Evolutionary conservation across 2,113 vertebrate species (phyloP).

Genomic region (Oceanodroma tethys): DNA sequence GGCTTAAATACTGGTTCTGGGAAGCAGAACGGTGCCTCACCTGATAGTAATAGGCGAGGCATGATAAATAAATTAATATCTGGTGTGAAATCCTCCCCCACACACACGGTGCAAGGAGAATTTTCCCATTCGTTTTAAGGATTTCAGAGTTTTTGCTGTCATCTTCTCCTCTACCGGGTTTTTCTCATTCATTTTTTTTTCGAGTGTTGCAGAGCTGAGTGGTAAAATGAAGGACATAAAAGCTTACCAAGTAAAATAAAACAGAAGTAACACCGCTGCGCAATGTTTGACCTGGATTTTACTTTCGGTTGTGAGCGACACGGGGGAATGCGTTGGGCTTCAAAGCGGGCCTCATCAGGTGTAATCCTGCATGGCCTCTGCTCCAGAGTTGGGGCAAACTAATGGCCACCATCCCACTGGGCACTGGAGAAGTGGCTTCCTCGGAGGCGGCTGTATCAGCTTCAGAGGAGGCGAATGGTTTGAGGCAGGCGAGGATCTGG

Average conservation of each 20-base stretch:
- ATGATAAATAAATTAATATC: conserved; percentile 30
- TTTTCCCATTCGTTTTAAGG: neutral
- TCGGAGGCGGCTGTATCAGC: neutral
- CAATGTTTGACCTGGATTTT: neutral
- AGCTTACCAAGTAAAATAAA: neutral
- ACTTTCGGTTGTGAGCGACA: neutral
- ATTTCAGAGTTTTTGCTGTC: neutral
- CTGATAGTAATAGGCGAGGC: neutral
- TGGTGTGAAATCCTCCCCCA: neutral
- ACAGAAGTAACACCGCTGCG: neutral
- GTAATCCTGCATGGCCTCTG: neutral
- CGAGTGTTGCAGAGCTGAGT: neutral
- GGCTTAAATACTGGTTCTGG: neutral
- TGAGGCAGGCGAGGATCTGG: neutral
- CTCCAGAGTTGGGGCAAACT: neutral
- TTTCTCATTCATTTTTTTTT: neutral
- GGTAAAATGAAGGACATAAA: neutral
- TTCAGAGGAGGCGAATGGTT: neutral
- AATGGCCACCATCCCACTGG: neutral
- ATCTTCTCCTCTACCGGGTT: neutral
- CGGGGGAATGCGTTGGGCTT: neutral
- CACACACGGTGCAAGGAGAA: neutral
- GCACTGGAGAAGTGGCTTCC: neutral
- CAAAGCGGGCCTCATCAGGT: neutral
- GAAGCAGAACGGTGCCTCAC: neutral